phyloP scores from a whole-genome alignment of 2,113 vertebrate species.

The Mormyrus iriodes region DNA sequence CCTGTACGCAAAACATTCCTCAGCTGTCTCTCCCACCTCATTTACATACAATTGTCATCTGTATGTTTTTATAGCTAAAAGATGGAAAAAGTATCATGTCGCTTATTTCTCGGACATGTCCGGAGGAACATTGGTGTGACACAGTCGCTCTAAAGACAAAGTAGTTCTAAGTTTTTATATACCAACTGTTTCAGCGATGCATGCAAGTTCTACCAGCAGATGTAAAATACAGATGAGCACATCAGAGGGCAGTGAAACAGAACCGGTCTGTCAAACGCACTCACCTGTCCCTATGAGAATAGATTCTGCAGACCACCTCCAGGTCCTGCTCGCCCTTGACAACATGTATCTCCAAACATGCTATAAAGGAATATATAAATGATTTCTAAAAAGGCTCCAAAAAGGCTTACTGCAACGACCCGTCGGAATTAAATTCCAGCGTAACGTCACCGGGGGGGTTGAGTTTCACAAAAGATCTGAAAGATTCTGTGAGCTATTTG shows the following conservation, averaged over 20 bases:
- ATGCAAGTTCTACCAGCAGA: constrained; percentile 10
- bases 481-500: constrained; percentile 51
- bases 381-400: background rate
- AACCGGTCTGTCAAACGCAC: background rate
- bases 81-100: background rate
- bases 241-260: background rate
- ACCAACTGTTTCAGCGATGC: background rate
- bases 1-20: background rate
- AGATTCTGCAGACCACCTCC: background rate
- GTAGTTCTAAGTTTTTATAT: background rate
- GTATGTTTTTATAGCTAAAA: background rate
- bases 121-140: background rate
- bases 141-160: background rate
- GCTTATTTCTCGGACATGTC: background rate
- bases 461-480: constrained; percentile 53
- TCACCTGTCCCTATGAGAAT: background rate
- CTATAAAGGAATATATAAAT: background rate
- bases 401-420: background rate
- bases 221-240: constrained; percentile 46
- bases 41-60: background rate
- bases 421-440: background rate
- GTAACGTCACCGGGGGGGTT: background rate
- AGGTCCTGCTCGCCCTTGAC: background rate
- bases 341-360: background rate
- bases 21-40: background rate